A percentile compares a stretch with the other conserved stretches of the same genome.
phyloP scores from a whole-genome alignment of 2,113 vertebrate species.

The Neodontobutis hainanensis region DNA sequence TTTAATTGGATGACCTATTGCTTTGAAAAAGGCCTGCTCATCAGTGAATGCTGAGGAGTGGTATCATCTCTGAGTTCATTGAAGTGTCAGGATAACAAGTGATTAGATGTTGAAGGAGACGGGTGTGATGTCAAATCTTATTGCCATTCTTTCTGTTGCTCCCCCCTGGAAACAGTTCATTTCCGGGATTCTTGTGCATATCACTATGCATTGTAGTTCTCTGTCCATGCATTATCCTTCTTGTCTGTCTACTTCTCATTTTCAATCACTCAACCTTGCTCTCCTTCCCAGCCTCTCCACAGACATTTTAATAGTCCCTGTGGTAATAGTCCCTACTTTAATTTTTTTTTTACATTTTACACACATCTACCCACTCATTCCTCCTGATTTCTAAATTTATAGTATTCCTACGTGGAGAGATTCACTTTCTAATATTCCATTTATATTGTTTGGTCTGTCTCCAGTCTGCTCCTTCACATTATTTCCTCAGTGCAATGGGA shows the following conservation, averaged over 20 bases:
- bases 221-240: not conserved
- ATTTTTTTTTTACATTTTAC: too few species aligned
- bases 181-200: conserved; percentile 17
- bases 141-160: not conserved
- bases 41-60: conserved; percentile 49
- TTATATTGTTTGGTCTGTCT: conserved; percentile 34
- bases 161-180: conserved; percentile 10
- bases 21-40: conserved; percentile 55
- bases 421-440: conserved; percentile 36
- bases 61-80: conserved; percentile 58
- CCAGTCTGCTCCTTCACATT: conserved; percentile 14
- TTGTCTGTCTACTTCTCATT: conserved; percentile 22
- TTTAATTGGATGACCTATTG: conserved; percentile 69
- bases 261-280: conserved; percentile 37
- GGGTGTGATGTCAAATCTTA: conserved; percentile 25
- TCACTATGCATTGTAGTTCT: conserved; percentile 1
- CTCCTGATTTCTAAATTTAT: conserved; percentile 23
- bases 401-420: conserved; percentile 31
- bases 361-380: not conserved
- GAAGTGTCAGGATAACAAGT: conserved; percentile 61
- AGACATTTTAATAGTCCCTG: conserved; percentile 37
- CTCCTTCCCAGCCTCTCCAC: conserved; percentile 28
- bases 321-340: too few species aligned
- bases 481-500: conserved; percentile 36
- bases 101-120: conserved; percentile 54